Conservation (phyloP, 2,113 vertebrate genomes). For the Bubo blakistoni region DNA sequence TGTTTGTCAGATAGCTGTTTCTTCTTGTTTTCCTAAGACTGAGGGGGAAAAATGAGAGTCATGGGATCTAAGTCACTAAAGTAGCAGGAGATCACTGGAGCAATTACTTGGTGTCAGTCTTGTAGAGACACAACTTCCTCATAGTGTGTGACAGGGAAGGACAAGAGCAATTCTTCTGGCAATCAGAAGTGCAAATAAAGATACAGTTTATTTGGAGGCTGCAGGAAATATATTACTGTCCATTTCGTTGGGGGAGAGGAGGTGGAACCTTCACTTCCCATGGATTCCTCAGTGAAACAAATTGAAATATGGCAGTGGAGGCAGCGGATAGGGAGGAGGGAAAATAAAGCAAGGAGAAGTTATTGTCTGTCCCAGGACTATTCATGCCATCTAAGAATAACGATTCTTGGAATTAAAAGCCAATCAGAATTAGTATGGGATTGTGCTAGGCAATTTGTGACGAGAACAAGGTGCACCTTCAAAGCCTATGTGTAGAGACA, state of each 20-base stretch:
- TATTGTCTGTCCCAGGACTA: neutral
- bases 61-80: neutral
- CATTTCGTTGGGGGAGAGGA: neutral
- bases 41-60: neutral
- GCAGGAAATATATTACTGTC: neutral
- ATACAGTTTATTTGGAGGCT: neutral
- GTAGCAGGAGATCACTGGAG: neutral
- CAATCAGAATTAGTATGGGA: neutral
- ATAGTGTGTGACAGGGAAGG: neutral
- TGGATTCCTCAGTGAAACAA: neutral
- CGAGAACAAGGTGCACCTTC: neutral
- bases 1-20: neutral
- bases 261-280: neutral
- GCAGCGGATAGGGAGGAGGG: accelerated
- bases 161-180: neutral
- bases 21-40: neutral
- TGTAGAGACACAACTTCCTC: neutral
- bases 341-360: neutral
- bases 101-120: neutral
- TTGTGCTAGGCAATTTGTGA: neutral
- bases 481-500: neutral
- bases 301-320: neutral
- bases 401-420: neutral
- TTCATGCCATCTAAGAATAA: neutral
- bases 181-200: neutral